Evolutionary conservation across 2,113 vertebrate species (phyloP), one percentile per base, ranked within the genome.

Genomic region (Acinonyx jubatus): DNA sequence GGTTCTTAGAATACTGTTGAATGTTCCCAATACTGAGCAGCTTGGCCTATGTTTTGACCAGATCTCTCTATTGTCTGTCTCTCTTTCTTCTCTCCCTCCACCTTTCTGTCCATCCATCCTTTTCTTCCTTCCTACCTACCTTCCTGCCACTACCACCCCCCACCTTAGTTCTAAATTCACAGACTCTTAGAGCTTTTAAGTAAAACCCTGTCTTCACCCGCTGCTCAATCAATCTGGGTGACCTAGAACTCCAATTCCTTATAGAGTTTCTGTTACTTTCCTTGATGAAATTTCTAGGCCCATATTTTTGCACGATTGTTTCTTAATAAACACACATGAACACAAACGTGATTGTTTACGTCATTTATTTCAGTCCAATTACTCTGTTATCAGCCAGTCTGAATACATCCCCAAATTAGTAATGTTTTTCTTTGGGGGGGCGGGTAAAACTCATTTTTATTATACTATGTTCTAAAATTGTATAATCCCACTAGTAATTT

Each of bases 81-180:
- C 3, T 23, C 2, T 7, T 5, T 23, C 13, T 25, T 69, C 16
- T 0, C 5, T 55, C 15, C 21, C 8, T n/a, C 6, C 12, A 66
- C 13, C 48, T 48, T 63, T 48, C 38, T 50, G 16, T 52, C 16
- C 74, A 3, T 27, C 33, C 45, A 2, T 88, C 27, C 7, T 5
- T 65, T 31, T 33, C 76, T 38, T 25, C 45, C 33, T 14, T 85
- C 6, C 9, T 41, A 36, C 18, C n/a, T 19, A 1, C 15, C 18
- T 25, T 7, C 18, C 9, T 81, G 4, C 21, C 31, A 11, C 33
- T 13, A 18, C 38, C 8, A 3, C 13, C 2, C 31, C 21, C 23
- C 29, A 31, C 41, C 31, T 83, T 83, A 89, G 92, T 73, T 93
- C 41, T 63, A 61, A 78, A 69, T 57, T 63, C 10, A 82, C 38